A percentile compares a stretch with the other conserved stretches of the same genome.
These are phyloP conservation scores for Sebastes aleutianus DNA, from an alignment of 2,797 vertebrate species.

Conservation along the genomic window DNA sequence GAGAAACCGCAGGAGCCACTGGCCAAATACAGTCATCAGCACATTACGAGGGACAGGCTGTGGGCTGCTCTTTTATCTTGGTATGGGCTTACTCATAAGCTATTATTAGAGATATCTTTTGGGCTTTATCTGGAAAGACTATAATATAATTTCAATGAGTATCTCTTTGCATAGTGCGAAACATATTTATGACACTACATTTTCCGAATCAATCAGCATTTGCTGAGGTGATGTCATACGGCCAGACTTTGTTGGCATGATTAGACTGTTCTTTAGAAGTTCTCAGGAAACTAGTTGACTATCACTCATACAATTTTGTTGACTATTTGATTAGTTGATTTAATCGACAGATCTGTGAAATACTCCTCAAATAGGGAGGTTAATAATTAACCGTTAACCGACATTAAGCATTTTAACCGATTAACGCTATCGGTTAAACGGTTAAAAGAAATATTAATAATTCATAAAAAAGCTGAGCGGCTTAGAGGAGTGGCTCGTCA, in stretches of 20 bases:
- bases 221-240: conserved; percentile 19
- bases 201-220: conserved; percentile 15
- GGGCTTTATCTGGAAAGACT: conserved; percentile 1
- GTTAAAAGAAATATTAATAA: too few relatives aligned
- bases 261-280: not conserved
- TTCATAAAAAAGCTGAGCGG: too few relatives aligned
- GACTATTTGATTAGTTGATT: not conserved
- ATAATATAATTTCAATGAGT: not conserved
- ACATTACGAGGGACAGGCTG: conserved; percentile 57
- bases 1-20: conserved; percentile 70
- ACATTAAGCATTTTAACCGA: too few relatives aligned
- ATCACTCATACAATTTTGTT: not conserved
- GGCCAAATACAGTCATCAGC: conserved; percentile 73
- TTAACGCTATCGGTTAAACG: too few relatives aligned
- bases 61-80: conserved; percentile 40
- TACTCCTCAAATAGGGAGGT: too few relatives aligned
- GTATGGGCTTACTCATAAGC: conserved; percentile 26
- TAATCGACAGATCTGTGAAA: not conserved
- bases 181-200: not conserved
- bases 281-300: not conserved
- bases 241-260: conserved; percentile 25
- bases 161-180: conserved; percentile 17
- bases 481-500: too few relatives aligned
- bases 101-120: conserved; percentile 52
- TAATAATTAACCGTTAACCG: too few relatives aligned